Evolutionary conservation across 2,797 vertebrate genomes (phyloP).

Genomic region (Onychomys arenicola): DNA sequence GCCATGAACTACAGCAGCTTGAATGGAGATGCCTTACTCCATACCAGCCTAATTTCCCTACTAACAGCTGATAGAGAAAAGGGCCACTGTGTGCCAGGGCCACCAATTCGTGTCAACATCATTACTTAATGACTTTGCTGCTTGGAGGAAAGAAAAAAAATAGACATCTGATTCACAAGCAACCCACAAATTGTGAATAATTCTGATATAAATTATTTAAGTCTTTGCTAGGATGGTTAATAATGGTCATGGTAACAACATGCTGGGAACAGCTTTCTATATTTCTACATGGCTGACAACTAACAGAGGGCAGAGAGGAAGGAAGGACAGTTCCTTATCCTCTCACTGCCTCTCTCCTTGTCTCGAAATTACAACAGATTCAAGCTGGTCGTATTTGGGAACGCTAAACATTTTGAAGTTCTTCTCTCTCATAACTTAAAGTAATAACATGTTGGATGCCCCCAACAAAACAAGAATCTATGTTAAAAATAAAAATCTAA

Average conservation of each 20-base stretch:
- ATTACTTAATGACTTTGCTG: slow-evolving; percentile 11
- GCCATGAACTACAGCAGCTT: not conserved
- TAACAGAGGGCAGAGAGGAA: slow-evolving; percentile 45
- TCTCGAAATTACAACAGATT: slow-evolving; percentile 50
- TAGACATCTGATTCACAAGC: slow-evolving; percentile 38
- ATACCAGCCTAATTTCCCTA: not conserved
- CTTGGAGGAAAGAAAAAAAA: slow-evolving; percentile 26
- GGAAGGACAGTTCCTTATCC: slow-evolving; percentile 23
- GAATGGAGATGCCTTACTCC: not conserved
- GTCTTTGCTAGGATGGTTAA: slow-evolving; percentile 34
- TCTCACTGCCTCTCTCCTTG: slow-evolving; percentile 16
- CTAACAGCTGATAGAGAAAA: not conserved
- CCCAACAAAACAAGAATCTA: slow-evolving; percentile 57
- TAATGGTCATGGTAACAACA: not conserved
- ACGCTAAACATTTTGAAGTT: not conserved
- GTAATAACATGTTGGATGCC: slow-evolving; percentile 12
- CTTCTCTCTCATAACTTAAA: slow-evolving; percentile 50
- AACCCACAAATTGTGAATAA: slow-evolving; percentile 43
- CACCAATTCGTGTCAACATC: not conserved
- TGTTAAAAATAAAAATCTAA: slow-evolving; percentile 29
- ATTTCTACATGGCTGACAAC: slow-evolving; percentile 47
- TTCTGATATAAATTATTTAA: slow-evolving; percentile 59
- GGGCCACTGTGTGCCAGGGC: not conserved
- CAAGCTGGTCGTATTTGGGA: not conserved
- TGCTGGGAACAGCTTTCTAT: not conserved